Evolutionary conservation across 92 coral and sea anemone species (phyloP), one percentile per base, ranked within the genome.

Genomic region (Siderastrea siderea): DNA sequence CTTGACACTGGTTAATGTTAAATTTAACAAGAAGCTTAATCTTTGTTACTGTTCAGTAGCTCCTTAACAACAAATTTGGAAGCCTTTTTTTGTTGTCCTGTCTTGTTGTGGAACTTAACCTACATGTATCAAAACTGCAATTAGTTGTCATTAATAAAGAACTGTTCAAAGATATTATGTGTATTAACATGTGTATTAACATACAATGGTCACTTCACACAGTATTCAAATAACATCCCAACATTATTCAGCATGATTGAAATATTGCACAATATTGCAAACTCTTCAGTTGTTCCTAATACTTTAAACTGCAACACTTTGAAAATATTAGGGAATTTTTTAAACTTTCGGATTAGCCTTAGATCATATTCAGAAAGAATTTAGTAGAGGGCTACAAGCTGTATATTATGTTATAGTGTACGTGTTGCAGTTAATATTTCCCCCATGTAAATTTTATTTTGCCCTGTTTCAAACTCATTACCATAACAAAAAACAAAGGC

Each of bases 201-300:
- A 45, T 74, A 7, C 38, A 51, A 19, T 74, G 12, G 46, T 7
- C 47, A 26, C 61, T 74, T 49, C 60, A 46, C 3, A 51, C 57
- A n/a, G n/a, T 16, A 10, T 51, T 46, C 46, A 74, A 46, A 57
- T 46, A 67, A 67, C 14, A 26, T 67, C 11, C 50, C 72, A 67
- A 6, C 5, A 67, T 67, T 67, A n/a, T 67, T 67, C 72, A 67
- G 47, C 72, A 67, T 55, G 60, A 55, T 44, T 67, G 72, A 67
- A 67, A 5, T 67, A 26, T 67, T 67, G 38, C 38, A 26, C 49
- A 67, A 67, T 67, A 19, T 66, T 66, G 19, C 46, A 19, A 66
- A 66, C 71, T 6, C 47, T 26, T 17, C 71, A 66, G 71, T 66
- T 66, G 10, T 17, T 66, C 8, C 8, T 26, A 26, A 26, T 26